These are phyloP conservation scores for Pandemis cinnamomeana DNA, from an alignment of 2,888 invertebrate species.

Conservation along the genomic window DNA sequence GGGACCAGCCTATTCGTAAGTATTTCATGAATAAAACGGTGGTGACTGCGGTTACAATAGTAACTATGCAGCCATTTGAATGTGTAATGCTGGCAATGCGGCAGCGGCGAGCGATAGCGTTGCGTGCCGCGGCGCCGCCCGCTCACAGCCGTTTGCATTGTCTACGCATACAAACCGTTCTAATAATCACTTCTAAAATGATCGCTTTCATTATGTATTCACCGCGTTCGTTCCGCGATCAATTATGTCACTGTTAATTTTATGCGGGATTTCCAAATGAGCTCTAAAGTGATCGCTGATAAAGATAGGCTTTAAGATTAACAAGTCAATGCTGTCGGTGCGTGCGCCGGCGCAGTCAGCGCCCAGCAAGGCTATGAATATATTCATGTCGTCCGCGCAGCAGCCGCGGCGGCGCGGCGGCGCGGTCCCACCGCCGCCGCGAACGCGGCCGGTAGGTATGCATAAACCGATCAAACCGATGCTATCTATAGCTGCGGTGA, in stretches of 20 bases:
- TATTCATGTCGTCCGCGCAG: conserved; percentile 1
- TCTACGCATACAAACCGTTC: not conserved
- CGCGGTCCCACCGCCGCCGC: conserved; percentile 27
- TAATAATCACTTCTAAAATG: not conserved
- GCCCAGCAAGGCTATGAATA: conserved; percentile 1
- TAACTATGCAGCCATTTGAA: conserved; percentile 7
- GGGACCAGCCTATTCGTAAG: not conserved
- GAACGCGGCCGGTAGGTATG: conserved; percentile 16
- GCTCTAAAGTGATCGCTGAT: conserved; percentile 24
- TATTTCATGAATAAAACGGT: conserved; percentile 15
- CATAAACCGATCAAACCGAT: conserved; percentile 16
- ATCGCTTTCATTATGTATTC: not conserved
- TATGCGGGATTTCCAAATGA: conserved; percentile 38
- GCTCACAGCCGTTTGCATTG: not conserved
- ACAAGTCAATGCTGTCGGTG: conserved; percentile 8
- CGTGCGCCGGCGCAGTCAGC: not conserved
- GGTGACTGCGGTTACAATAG: not conserved
- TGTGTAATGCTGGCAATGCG: conserved; percentile 18
- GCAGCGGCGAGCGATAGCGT: conserved; percentile 9
- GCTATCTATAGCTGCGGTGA: conserved; percentile 27
- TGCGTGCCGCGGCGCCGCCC: not conserved
- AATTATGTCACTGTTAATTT: conserved; percentile 37
- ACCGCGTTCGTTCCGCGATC: conserved; percentile 14
- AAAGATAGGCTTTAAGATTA: conserved; percentile 22
- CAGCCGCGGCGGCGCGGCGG: not conserved